Conservation (phyloP, 2,113 vertebrate species). For the Condylura cristata region DNA sequence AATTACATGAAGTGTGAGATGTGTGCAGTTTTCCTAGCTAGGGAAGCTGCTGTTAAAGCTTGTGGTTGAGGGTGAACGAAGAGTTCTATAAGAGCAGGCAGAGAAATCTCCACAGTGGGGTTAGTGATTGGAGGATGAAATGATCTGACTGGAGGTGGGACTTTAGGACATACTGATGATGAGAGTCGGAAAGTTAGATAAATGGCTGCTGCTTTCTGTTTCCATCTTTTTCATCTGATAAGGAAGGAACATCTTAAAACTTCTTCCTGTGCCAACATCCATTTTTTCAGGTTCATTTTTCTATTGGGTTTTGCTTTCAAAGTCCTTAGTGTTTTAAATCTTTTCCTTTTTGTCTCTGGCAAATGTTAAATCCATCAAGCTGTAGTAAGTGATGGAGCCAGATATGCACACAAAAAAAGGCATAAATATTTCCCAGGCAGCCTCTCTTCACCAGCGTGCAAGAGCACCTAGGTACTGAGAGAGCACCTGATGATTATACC, state of each 20-base stretch:
- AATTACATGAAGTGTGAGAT: conserved; percentile 41
- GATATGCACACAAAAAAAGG: neutral
- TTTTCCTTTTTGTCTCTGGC: conserved; percentile 73
- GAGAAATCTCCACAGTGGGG: neutral
- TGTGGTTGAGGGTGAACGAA: neutral
- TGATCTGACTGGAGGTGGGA: neutral
- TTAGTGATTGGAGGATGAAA: neutral
- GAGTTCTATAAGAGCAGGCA: neutral
- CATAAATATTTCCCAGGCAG: conserved; percentile 54
- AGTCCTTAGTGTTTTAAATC: conserved; percentile 69
- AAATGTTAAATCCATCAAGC: conserved; percentile 71
- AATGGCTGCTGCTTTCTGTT: conserved; percentile 20
- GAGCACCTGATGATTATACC: conserved; percentile 26
- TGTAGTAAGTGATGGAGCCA: conserved; percentile 49
- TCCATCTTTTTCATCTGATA: conserved; percentile 39
- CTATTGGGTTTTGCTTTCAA: conserved; percentile 57
- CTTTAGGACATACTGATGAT: neutral
- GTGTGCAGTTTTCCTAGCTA: neutral
- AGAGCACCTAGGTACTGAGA: neutral
- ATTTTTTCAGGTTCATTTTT: conserved; percentile 32
- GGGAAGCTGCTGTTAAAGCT: neutral
- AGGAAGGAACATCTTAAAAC: neutral
- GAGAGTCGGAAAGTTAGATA: conserved; percentile 26
- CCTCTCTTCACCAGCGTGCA: neutral
- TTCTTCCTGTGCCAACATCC: neutral